phyloP scores from a whole-genome alignment of 2,888 invertebrate genomes.

The Brenthis daphne region DNA sequence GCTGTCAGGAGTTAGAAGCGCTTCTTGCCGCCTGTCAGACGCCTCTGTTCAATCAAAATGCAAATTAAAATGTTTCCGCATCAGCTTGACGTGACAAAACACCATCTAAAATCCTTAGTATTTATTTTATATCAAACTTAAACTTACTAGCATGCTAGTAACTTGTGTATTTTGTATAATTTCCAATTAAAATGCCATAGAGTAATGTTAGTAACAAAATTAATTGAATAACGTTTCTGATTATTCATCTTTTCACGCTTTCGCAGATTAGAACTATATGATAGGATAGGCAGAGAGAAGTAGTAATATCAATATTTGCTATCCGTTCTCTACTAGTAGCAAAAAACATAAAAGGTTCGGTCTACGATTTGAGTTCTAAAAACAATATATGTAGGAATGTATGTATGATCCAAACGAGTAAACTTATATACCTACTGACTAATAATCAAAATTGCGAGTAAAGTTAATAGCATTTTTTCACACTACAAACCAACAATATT shows the following conservation, averaged over 20 bases:
- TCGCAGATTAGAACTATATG: too few species aligned
- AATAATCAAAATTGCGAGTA: background rate
- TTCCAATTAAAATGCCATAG: background rate
- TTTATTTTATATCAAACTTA: constrained; percentile 48
- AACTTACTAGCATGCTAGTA: constrained; percentile 24
- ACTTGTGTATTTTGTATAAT: constrained; percentile 4
- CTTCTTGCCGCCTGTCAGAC: constrained; percentile 48
- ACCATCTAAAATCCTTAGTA: constrained; percentile 46
- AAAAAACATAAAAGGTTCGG: too few species aligned
- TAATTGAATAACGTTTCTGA: too few species aligned
- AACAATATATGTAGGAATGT: too few species aligned
- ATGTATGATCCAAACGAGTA: too few species aligned
- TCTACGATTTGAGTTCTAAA: too few species aligned
- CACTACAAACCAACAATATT: background rate
- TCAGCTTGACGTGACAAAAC: constrained; percentile 55
- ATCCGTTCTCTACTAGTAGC: too few species aligned
- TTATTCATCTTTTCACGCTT: too few species aligned
- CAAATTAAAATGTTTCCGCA: constrained; percentile 60
- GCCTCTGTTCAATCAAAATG: constrained; percentile 64
- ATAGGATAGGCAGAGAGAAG: too few species aligned
- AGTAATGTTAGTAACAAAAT: too few species aligned
- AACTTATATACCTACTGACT: too few species aligned
- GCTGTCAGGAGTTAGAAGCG: constrained; percentile 34
- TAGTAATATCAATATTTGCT: too few species aligned
- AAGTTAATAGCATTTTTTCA: background rate